Percentiles rank a stretch among this genome's conserved stretches.
phyloP scores from a whole-genome alignment of 2,113 vertebrate genomes.

The Prunella himalayana region DNA sequence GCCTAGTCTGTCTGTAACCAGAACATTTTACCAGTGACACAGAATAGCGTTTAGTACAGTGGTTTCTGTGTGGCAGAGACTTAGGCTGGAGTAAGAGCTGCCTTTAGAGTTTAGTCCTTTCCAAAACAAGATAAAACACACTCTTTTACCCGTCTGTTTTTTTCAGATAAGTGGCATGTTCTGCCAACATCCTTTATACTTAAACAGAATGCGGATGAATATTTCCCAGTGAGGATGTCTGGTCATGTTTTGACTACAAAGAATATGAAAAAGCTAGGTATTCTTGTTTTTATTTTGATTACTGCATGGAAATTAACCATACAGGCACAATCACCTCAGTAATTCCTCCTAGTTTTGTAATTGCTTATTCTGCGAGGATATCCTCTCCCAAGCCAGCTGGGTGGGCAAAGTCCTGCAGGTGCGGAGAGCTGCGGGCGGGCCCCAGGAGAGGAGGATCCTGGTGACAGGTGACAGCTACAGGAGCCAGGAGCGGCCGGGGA shows the following conservation, averaged over 20 bases:
- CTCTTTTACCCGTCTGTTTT: not conserved
- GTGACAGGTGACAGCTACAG: rapidly evolving
- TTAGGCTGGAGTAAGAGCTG: not conserved
- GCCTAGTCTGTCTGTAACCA: not conserved
- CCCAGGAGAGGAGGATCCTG: not conserved
- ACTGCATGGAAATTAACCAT: not conserved
- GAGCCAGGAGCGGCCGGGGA: not conserved
- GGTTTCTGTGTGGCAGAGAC: not conserved
- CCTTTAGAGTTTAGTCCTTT: not conserved
- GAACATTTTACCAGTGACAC: not conserved
- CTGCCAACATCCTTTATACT: not conserved
- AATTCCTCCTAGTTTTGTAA: not conserved
- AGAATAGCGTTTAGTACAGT: not conserved
- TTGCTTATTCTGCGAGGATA: too few relatives aligned
- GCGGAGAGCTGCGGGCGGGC: too few relatives aligned
- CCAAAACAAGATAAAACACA: not conserved
- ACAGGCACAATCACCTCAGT: not conserved
- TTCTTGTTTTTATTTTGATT: not conserved
- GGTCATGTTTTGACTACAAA: not conserved
- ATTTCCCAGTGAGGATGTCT: not conserved
- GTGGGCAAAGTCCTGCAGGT: rapidly evolving
- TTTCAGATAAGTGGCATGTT: not conserved
- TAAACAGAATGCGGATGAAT: not conserved
- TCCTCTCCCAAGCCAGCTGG: too few relatives aligned
- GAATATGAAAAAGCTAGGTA: not conserved